A percentile compares a stretch with the other conserved stretches of the same genome.
phyloP scores from a whole-genome alignment of 2,888 invertebrate species.

The Drosophila cognata region DNA sequence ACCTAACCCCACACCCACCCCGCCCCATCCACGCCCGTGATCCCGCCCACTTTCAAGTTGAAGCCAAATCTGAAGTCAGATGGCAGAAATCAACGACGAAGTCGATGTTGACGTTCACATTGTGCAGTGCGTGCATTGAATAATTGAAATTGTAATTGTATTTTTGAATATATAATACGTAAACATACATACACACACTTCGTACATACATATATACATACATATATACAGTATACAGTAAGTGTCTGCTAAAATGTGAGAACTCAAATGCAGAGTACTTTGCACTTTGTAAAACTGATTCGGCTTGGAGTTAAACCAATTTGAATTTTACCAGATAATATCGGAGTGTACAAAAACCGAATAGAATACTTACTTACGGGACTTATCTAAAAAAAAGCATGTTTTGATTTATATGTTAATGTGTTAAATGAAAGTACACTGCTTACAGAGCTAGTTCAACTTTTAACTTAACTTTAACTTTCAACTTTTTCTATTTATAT shows the following conservation, averaged over 20 bases:
- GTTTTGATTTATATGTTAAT: too few relatives aligned
- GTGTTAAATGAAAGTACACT: too few relatives aligned
- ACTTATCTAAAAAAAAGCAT: too few relatives aligned
- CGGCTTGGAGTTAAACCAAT: not conserved
- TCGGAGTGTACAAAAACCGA: not conserved
- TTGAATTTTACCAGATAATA: not conserved
- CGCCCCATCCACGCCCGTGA: conserved; percentile 1
- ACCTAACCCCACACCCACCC: not conserved
- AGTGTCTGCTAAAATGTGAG: not conserved
- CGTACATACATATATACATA: not conserved
- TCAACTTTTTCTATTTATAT: not conserved
- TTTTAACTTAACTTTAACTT: too few relatives aligned
- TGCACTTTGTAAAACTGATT: not conserved
- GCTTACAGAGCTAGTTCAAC: too few relatives aligned
- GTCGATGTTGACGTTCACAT: conserved; percentile 19
- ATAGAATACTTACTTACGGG: not conserved
- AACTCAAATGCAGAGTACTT: not conserved
- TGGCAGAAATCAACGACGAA: conserved; percentile 4
- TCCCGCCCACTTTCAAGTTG: conserved; percentile 54
- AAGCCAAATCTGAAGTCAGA: conserved; percentile 29
- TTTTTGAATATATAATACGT: conserved; percentile 19
- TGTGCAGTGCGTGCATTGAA: conserved; percentile 70
- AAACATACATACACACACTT: not conserved
- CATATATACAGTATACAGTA: not conserved
- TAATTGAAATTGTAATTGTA: conserved; percentile 66